These are phyloP conservation scores for Sesamia inferens DNA, from an alignment of 2,888 invertebrate species.

Conservation along the genomic window DNA sequence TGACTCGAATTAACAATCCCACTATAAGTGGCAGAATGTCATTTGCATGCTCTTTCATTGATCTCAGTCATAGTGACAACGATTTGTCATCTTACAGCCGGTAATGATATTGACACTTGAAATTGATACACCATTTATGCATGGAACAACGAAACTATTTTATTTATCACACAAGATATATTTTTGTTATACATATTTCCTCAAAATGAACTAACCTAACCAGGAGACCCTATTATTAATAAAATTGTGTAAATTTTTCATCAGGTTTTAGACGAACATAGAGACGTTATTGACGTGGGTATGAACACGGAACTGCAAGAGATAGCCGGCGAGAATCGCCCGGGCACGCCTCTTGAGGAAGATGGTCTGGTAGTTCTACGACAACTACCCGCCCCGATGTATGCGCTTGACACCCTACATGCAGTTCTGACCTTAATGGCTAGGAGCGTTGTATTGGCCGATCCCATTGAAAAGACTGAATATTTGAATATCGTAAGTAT, in stretches of 20 bases:
- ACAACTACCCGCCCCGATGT: constrained; percentile 85
- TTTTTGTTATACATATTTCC: not conserved
- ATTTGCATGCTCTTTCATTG: too few species aligned
- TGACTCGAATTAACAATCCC: too few species aligned
- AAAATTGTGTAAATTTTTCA: constrained; percentile 1
- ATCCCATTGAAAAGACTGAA: constrained; percentile 69
- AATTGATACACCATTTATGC: too few species aligned
- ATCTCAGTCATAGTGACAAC: too few species aligned
- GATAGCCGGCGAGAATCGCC: constrained; percentile 68
- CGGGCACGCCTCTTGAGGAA: constrained; percentile 64
- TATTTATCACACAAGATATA: not conserved
- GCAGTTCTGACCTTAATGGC: constrained; percentile 78
- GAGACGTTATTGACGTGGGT: constrained; percentile 70
- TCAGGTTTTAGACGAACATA: constrained; percentile 74
- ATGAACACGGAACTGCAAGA: constrained; percentile 78
- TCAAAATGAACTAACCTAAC: too few species aligned
- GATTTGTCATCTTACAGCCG: too few species aligned
- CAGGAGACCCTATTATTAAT: too few species aligned
- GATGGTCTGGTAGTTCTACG: constrained; percentile 76
- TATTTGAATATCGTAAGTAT: constrained; percentile 76
- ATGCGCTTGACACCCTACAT: constrained; percentile 79
- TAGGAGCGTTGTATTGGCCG: constrained; percentile 72
- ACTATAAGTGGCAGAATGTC: too few species aligned
- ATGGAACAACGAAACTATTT: too few species aligned
- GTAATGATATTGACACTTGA: too few species aligned